Evolutionary conservation across 2,113 vertebrate species (phyloP).

Genomic region (Phyllostomus discolor): DNA sequence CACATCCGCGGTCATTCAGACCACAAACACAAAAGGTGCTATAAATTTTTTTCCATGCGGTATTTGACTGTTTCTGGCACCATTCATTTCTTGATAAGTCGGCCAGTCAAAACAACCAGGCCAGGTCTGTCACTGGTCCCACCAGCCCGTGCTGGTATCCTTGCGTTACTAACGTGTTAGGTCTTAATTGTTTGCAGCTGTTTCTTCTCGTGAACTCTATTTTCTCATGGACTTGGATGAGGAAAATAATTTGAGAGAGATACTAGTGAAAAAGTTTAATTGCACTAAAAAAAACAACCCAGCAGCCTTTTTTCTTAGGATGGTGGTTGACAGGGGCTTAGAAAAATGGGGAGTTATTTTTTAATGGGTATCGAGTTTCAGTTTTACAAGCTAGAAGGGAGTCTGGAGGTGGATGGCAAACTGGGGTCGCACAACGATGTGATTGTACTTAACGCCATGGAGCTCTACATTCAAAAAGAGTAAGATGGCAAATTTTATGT

Average conservation of each 20-base stretch:
- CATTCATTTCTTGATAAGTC: constrained; percentile 38
- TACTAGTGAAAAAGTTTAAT: not conserved
- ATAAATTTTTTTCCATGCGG: constrained; percentile 53
- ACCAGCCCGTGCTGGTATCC: not conserved
- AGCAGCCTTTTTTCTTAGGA: not conserved
- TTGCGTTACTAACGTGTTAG: not conserved
- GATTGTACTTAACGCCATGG: not conserved
- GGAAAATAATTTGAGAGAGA: not conserved
- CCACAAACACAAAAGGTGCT: constrained; percentile 36
- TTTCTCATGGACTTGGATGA: not conserved
- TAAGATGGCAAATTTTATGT: not conserved
- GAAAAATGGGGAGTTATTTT: not conserved
- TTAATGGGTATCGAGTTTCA: not conserved
- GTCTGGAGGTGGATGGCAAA: not conserved
- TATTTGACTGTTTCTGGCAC: not conserved
- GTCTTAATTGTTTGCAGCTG: not conserved
- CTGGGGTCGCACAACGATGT: not conserved
- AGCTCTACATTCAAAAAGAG: not conserved
- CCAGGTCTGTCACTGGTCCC: not conserved
- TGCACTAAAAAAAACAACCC: not conserved
- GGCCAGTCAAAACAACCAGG: not conserved
- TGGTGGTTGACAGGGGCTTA: not conserved
- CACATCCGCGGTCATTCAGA: constrained; percentile 38
- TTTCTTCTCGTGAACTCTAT: not conserved
- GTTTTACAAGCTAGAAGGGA: not conserved